A percentile compares a stretch with the other conserved stretches of the same genome.
Conservation (phyloP, 2,113 vertebrate species). For the Apodemus sylvaticus region DNA sequence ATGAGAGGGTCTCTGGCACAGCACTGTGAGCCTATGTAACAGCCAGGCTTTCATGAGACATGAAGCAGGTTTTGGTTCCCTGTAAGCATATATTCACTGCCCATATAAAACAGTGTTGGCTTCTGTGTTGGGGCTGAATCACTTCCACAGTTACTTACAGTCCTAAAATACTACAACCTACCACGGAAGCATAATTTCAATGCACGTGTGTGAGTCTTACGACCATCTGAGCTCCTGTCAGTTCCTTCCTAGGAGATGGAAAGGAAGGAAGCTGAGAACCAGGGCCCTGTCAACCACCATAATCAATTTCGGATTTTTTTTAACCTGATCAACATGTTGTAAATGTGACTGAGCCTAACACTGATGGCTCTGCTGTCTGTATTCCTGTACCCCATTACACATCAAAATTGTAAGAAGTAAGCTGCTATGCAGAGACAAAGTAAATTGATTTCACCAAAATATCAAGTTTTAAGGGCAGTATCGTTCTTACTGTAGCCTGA, state of each 20-base stretch:
- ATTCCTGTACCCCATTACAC: not conserved
- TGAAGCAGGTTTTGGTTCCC: not conserved
- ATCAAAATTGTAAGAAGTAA: slow-evolving; percentile 10
- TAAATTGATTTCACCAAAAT: slow-evolving; percentile 33
- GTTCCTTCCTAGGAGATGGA: not conserved
- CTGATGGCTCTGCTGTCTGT: not conserved
- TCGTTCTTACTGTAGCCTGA: not conserved
- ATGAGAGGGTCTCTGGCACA: slow-evolving; percentile 7
- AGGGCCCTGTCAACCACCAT: not conserved
- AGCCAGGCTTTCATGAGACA: not conserved
- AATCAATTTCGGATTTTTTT: slow-evolving; percentile 1
- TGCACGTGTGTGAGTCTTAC: not conserved
- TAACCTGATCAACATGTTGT: not conserved
- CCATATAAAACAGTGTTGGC: not conserved
- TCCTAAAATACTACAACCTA: slow-evolving; percentile 15
- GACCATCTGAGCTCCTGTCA: not conserved
- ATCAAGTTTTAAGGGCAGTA: slow-evolving; percentile 21
- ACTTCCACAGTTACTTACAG: slow-evolving; percentile 18
- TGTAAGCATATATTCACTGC: not conserved
- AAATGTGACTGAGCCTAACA: not conserved
- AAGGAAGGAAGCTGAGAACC: slow-evolving; percentile 11
- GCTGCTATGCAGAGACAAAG: not conserved
- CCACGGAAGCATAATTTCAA: not conserved
- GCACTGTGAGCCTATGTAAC: not conserved
- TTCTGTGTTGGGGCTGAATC: not conserved